Evolutionary conservation across 92 coral and sea anemone species (phyloP).

Genomic region (Epizoanthus stellaris): DNA sequence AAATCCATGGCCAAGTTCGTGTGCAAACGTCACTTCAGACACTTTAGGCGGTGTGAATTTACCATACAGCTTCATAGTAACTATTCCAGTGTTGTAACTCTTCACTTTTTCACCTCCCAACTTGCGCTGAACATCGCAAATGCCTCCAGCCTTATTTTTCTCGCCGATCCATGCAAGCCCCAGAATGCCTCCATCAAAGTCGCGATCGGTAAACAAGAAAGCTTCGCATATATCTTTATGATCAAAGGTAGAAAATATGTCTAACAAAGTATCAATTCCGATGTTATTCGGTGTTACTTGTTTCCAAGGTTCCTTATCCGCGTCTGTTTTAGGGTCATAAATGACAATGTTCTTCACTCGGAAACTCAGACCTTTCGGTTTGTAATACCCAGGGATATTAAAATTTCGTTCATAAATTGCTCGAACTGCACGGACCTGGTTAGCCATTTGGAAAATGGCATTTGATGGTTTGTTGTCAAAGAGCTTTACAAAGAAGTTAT

Average conservation of each 20-base stretch:
- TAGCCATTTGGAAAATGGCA: slow-evolving; percentile 80
- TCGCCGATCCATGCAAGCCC: slow-evolving; percentile 98
- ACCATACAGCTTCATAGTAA: slow-evolving; percentile 84
- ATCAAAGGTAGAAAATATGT: slow-evolving; percentile 68
- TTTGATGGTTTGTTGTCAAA: slow-evolving; percentile 74
- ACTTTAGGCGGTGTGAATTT: slow-evolving; percentile 91
- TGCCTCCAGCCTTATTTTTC: slow-evolving; percentile 78
- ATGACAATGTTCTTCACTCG: slow-evolving; percentile 77
- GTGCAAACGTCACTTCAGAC: slow-evolving; percentile 96
- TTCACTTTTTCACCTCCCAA: slow-evolving; percentile 58
- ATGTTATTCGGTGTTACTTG: slow-evolving; percentile 71
- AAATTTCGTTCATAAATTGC: slow-evolving; percentile 75
- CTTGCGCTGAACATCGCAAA: slow-evolving; percentile 64
- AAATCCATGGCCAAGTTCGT: slow-evolving; percentile 97
- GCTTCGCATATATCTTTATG: slow-evolving; percentile 88
- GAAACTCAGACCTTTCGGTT: slow-evolving; percentile 78
- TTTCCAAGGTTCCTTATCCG: slow-evolving; percentile 52
- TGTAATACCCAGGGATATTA: slow-evolving; percentile 67
- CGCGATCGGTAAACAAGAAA: slow-evolving; percentile 92
- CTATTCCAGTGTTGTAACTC: slow-evolving; percentile 92
- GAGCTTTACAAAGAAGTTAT: slow-evolving; percentile 71
- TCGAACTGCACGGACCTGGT: slow-evolving; percentile 86
- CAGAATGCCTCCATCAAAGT: slow-evolving; percentile 94
- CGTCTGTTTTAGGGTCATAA: slow-evolving; percentile 55
- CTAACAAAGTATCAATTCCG: slow-evolving; percentile 88